phyloP scores from a whole-genome alignment of 2,113 vertebrate species.

The Cacatua alba region DNA sequence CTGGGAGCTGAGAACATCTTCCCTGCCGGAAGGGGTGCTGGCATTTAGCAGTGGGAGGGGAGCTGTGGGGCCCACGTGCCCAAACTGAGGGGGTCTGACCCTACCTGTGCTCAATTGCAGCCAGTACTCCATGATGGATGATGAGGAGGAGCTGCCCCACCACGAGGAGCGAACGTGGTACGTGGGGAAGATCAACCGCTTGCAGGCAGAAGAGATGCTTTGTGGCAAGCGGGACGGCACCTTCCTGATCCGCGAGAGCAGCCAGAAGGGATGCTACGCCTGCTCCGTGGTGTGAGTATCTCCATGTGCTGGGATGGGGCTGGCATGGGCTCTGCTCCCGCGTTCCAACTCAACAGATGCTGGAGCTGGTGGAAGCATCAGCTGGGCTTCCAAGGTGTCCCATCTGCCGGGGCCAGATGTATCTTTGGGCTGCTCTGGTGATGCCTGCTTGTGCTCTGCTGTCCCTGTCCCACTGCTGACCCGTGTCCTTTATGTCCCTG shows the following conservation, averaged over 20 bases:
- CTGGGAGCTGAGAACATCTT: neutral
- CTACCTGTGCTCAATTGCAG: neutral
- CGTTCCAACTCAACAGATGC: neutral
- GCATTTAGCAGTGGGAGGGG: neutral
- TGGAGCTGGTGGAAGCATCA: neutral
- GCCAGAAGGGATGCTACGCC: slow-evolving; percentile 83
- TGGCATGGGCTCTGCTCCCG: accelerated
- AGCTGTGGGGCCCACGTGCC: accelerated
- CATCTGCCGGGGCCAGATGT: neutral
- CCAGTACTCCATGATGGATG: slow-evolving; percentile 81
- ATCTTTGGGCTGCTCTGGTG: neutral
- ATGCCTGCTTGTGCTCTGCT: too few relatives aligned
- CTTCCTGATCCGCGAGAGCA: slow-evolving; percentile 85
- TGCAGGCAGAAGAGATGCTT: slow-evolving; percentile 83
- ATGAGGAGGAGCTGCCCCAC: slow-evolving; percentile 81
- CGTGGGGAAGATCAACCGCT: slow-evolving; percentile 83
- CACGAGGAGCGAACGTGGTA: slow-evolving; percentile 84
- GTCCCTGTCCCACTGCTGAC: neutral
- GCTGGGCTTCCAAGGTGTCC: neutral
- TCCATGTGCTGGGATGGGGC: neutral
- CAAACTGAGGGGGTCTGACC: neutral
- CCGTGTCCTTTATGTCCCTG: neutral
- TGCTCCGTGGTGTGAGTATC: slow-evolving; percentile 84
- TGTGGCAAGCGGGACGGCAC: slow-evolving; percentile 77
- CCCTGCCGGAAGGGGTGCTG: accelerated